These are phyloP conservation scores for Blastobasis adustella DNA, from an alignment of 2,888 invertebrate genomes.

Conservation along the genomic window DNA sequence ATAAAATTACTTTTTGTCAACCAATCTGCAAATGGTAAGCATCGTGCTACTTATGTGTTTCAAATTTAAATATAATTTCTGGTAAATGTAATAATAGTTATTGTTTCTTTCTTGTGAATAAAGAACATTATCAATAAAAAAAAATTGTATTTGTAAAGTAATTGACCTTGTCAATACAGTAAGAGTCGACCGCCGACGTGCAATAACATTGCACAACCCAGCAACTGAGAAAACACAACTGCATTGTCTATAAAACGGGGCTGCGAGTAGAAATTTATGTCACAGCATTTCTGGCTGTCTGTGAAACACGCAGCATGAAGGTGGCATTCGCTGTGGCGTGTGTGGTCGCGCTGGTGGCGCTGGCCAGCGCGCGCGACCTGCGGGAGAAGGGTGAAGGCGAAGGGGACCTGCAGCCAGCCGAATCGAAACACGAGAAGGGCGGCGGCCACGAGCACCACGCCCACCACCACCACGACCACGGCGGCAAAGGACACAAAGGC, in stretches of 20 bases:
- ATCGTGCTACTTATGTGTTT: too few species aligned
- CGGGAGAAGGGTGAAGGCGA: slow-evolving; percentile 59
- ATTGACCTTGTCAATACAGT: slow-evolving; percentile 49
- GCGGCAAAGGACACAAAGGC: slow-evolving; percentile 80
- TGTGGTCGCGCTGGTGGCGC: slow-evolving; percentile 48
- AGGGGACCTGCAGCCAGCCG: slow-evolving; percentile 71
- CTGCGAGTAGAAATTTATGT: slow-evolving; percentile 9
- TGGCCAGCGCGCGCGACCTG: slow-evolving; percentile 56
- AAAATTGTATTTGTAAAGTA: slow-evolving; percentile 8
- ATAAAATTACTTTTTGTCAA: too few species aligned
- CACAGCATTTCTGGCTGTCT: not conserved
- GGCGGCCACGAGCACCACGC: slow-evolving; percentile 78
- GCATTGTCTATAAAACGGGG: slow-evolving; percentile 63
- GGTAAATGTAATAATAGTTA: too few species aligned
- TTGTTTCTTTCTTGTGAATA: too few species aligned
- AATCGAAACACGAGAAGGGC: slow-evolving; percentile 65
- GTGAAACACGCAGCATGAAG: slow-evolving; percentile 39
- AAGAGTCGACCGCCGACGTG: slow-evolving; percentile 34
- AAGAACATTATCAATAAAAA: too few species aligned
- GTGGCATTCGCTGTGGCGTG: slow-evolving; percentile 42
- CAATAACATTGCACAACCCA: slow-evolving; percentile 51
- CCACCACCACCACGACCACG: slow-evolving; percentile 77
- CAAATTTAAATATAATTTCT: too few species aligned
- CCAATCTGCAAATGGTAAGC: too few species aligned
- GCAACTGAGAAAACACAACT: slow-evolving; percentile 45